Evolutionary conservation across 2,113 vertebrate genomes (phyloP).

Genomic region (Capra hircus): DNA sequence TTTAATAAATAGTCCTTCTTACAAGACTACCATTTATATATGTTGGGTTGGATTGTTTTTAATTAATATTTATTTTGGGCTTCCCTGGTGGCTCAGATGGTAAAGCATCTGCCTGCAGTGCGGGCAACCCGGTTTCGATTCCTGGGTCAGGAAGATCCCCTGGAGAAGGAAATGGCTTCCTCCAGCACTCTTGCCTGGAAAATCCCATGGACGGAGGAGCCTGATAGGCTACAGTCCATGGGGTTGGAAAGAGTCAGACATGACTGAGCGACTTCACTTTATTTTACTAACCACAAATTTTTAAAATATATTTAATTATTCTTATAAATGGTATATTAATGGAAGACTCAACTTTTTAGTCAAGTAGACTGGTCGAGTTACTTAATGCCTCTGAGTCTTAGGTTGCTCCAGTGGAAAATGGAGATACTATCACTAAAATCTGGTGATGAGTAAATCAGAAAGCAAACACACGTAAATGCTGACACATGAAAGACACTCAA

Average conservation of each 20-base stretch:
- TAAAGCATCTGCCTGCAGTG: too few relatives aligned
- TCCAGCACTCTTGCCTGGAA: too few relatives aligned
- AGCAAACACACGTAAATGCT: background rate
- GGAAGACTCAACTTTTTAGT: background rate
- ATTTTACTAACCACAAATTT: background rate
- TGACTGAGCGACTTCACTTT: background rate
- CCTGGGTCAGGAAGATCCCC: too few relatives aligned
- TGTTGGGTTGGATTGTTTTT: conserved; percentile 2
- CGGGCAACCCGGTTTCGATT: rapidly evolving
- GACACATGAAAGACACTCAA: background rate
- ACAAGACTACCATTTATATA: background rate
- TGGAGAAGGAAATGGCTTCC: too few relatives aligned
- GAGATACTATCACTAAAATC: background rate
- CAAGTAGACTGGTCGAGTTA: background rate
- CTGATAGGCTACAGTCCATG: too few relatives aligned
- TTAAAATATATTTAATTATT: background rate
- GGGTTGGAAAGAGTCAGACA: too few relatives aligned
- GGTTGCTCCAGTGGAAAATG: background rate
- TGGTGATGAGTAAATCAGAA: background rate
- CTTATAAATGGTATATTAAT: background rate
- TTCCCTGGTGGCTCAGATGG: too few relatives aligned
- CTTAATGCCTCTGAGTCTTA: background rate
- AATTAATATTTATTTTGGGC: conserved; percentile 22
- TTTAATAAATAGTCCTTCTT: conserved; percentile 16
- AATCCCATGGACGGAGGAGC: too few relatives aligned